Evolutionary conservation across 1,140 invertebrate genomes (phyloP), one percentile per base, ranked within the genome.

Genomic region (Leptinotarsa undecemlineata): DNA sequence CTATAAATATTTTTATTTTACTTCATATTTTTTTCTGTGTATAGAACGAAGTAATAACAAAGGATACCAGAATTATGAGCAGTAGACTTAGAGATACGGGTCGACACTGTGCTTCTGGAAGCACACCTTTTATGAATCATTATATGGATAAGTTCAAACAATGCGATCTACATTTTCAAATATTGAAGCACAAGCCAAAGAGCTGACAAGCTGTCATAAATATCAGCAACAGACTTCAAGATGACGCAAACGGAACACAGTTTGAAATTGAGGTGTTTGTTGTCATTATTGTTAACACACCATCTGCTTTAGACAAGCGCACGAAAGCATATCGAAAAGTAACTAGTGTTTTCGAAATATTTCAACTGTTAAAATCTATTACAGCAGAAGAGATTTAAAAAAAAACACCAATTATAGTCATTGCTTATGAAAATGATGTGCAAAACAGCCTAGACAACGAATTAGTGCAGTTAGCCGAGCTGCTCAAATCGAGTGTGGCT

Each of bases 381-480:
- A 76, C 77, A 75, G 68, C 72, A 75, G 76, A 81, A 75, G 76
- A 79, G 61, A 80, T 74, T 73, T 77, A 76, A 57, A 61, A 81
- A 73, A 81, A 73, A 76, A 23, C 71, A 51, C 71, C 74, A 78
- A 75, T 63, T 76, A 74, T 77, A n/a, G 77, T 79, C 76, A 79
- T 74, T 76, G 76, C 77, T 82, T 81, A 80, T 77, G 68, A 51
- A 76, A 62, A 79, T 78, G 76, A 79, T 75, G 74, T 79, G 78
- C 74, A 80, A 47, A 48, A 78, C 51, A 78, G 76, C 64, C 74
- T 77, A 77, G 74, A 68, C 67, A 61, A 68, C 72, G 75, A 80
- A 78, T 76, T 80, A 71, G 78, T 81, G 26, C 26, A 4, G 75
- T 71, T 4, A 2, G 73, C 74, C 23, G 77, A 78, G 64, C 75